phyloP scores from a whole-genome alignment of 2,888 invertebrate genomes.

The Emmelina monodactyla region DNA sequence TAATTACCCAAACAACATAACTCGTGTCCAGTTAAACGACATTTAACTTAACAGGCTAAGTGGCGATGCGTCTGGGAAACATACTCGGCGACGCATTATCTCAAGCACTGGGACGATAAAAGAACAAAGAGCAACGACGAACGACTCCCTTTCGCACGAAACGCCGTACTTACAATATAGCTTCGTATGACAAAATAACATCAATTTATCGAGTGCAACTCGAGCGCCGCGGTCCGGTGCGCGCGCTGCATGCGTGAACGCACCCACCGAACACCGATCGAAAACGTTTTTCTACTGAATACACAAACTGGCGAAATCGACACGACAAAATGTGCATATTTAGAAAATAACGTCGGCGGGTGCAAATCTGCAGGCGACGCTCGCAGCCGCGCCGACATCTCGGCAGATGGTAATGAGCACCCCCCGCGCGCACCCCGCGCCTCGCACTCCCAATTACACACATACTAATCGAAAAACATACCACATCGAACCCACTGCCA shows the following conservation, averaged over 20 bases:
- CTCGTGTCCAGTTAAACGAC: no score
- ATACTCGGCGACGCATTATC: constrained; percentile 40
- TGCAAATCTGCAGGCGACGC: background rate
- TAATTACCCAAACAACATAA: no score
- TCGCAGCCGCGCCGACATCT: background rate
- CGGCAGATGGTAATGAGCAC: constrained; percentile 53
- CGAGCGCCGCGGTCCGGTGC: constrained; percentile 31
- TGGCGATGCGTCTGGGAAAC: constrained; percentile 12
- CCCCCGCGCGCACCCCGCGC: constrained; percentile 4
- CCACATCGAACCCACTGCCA: background rate
- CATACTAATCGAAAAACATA: constrained; percentile 3
- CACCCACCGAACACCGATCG: constrained; percentile 31
- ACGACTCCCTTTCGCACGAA: constrained; percentile 57
- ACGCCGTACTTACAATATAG: no score
- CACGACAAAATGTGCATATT: constrained; percentile 21
- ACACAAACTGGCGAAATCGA: constrained; percentile 45
- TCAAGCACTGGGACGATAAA: constrained; percentile 59
- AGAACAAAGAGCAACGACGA: constrained; percentile 63
- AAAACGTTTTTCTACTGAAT: constrained; percentile 40
- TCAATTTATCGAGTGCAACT: constrained; percentile 35
- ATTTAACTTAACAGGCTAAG: no score
- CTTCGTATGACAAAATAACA: constrained; percentile 52
- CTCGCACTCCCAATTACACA: constrained; percentile 4
- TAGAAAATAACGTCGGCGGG: constrained; percentile 20
- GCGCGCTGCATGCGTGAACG: constrained; percentile 36